Evolutionary conservation across 2,113 vertebrate genomes (phyloP), one percentile per base, ranked within the genome.

Genomic region (Cottus gobio): DNA sequence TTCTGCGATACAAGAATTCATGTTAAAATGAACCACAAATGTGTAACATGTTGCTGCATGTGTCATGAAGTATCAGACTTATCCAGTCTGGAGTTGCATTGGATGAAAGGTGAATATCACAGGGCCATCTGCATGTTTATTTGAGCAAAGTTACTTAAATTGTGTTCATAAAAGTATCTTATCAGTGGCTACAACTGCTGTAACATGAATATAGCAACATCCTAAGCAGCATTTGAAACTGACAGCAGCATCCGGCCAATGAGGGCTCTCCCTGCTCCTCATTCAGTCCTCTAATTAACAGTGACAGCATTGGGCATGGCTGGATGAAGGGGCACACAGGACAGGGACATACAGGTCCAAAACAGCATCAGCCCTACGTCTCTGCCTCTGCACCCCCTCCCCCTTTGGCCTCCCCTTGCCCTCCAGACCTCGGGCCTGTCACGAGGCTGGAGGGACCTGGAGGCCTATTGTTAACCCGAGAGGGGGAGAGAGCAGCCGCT

Each of bases 211-310:
- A 61, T 36, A 70, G n/a, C 37, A 34, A 18, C 26, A 24, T 79
- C 28, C 44, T 75, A 48, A 81, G 56, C 75, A 62, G 75, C 67
- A 75, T 75, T 68, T 80, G 56, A 82, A 82, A 64, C 64, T 85
- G 75, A 84, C 76, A 83, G 64, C 37, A 80, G 61, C 76, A 77
- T 62, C 57, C 67, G 52, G 63, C 82, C 80, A 87, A 24, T 78
- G 75, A 74, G 71, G 48, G 73, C 82, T 64, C 56, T 66, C 46
- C 65, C 68, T 73, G 69, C 84, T 93, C 87, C 82, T 85, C 89
- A 93, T 94, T 94, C 92, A 91, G 82, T 72, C 61, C 79, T 75
- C 68, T 93, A 94, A 95, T 93, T 93, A 86, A 88, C 85, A 83
- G 69, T 91, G 90, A 93, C 86, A 85, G 90, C 80, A 82, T 64